These are phyloP conservation scores for Meiosimyza platycephala DNA, from an alignment of 2,888 invertebrate genomes.

Conservation along the genomic window DNA sequence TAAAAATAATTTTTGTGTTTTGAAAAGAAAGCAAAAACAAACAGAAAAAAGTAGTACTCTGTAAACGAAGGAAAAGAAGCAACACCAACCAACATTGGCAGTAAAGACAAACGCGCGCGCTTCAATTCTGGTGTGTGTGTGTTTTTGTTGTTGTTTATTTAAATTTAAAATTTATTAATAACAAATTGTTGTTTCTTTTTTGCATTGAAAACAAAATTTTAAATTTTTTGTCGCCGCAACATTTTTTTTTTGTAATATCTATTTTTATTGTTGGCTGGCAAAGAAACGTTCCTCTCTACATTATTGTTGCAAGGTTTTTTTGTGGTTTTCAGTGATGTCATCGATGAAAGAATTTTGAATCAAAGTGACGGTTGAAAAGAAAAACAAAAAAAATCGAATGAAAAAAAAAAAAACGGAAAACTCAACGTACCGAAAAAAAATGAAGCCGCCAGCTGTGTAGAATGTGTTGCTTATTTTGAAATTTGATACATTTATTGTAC, in stretches of 20 bases:
- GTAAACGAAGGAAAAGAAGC: neutral
- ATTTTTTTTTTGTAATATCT: neutral
- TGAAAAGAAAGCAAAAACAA: neutral
- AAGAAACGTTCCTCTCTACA: too few relatives aligned
- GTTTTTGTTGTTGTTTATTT: slow-evolving; percentile 21
- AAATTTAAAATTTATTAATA: slow-evolving; percentile 28
- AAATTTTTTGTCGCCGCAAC: slow-evolving; percentile 9
- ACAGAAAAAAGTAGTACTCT: slow-evolving; percentile 3
- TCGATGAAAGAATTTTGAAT: neutral
- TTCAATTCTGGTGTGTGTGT: slow-evolving; percentile 37
- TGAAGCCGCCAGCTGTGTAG: neutral
- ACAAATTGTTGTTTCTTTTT: slow-evolving; percentile 4
- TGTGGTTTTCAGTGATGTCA: neutral
- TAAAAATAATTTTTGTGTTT: too few relatives aligned
- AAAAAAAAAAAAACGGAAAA: neutral
- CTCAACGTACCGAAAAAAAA: neutral
- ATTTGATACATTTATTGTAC: neutral
- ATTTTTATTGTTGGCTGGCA: too few relatives aligned
- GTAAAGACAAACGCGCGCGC: slow-evolving; percentile 35
- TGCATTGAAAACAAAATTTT: neutral
- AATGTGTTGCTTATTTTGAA: slow-evolving; percentile 17
- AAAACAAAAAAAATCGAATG: neutral
- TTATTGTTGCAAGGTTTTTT: too few relatives aligned
- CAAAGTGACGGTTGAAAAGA: neutral
- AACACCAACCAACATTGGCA: too few relatives aligned